phyloP scores from a whole-genome alignment of 1,140 invertebrate genomes.

The Bombus fervidus region DNA sequence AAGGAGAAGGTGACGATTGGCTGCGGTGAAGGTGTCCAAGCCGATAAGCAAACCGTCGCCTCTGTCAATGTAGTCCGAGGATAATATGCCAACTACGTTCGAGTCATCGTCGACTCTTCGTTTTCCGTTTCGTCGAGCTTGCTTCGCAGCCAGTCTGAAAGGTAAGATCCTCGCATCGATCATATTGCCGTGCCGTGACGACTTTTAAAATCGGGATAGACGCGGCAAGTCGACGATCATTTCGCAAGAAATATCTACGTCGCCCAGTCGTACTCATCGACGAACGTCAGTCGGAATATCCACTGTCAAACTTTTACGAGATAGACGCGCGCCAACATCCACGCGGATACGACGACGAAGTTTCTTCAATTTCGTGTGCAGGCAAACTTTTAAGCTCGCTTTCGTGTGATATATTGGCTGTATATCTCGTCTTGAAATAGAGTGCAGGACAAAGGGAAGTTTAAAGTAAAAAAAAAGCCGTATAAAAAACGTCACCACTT shows the following conservation, averaged over 20 bases:
- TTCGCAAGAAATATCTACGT: no score
- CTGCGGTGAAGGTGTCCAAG: conserved; percentile 75
- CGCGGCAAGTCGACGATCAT: no score
- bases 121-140: conserved; percentile 74
- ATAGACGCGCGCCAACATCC: no score
- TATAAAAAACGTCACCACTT: no score
- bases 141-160: conserved; percentile 73
- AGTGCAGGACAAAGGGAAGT: no score
- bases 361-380: neutral
- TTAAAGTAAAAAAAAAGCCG: no score
- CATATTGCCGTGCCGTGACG: no score
- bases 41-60: conserved; percentile 78
- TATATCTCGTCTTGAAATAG: no score
- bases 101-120: conserved; percentile 70
- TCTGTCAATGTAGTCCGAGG: conserved; percentile 77
- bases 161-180: neutral
- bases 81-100: conserved; percentile 75
- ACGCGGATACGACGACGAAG: neutral
- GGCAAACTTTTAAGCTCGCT: neutral
- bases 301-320: neutral
- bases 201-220: no score
- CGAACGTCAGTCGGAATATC: no score
- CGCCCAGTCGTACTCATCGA: no score
- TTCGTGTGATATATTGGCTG: no score
- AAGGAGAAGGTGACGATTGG: conserved; percentile 75